These are phyloP conservation scores for Anguilla marmorata DNA, from an alignment of 2,797 vertebrate genomes.

Conservation along the genomic window DNA sequence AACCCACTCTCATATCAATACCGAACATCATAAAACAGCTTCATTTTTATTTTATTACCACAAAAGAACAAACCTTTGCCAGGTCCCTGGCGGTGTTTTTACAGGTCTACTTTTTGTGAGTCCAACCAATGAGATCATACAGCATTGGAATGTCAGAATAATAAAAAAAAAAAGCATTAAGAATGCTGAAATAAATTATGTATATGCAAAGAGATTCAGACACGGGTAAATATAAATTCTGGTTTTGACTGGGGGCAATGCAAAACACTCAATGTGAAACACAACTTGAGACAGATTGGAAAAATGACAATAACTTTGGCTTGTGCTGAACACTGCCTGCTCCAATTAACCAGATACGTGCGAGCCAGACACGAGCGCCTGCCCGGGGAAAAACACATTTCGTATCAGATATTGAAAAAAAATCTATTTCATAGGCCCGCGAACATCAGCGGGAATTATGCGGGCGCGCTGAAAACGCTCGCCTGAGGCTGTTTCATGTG, in stretches of 20 bases:
- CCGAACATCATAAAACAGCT: neutral
- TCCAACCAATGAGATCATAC: neutral
- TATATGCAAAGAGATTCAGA: neutral
- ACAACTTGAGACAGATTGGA: neutral
- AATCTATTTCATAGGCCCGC: neutral
- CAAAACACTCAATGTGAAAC: neutral
- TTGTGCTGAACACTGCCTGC: neutral
- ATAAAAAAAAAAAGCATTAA: neutral
- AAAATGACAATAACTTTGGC: neutral
- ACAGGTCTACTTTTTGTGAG: neutral
- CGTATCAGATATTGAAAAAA: neutral
- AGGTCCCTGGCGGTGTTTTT: neutral
- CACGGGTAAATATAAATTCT: neutral
- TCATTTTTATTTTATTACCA: neutral
- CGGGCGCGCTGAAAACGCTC: neutral
- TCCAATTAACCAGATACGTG: neutral
- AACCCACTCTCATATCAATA: neutral
- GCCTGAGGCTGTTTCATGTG: slow-evolving; percentile 6
- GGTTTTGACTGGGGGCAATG: neutral
- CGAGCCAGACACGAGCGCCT: neutral
- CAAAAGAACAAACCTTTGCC: neutral
- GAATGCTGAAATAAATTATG: neutral
- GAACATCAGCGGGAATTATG: neutral
- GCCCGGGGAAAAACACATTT: slow-evolving; percentile 8
- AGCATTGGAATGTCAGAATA: neutral